Base-by-base conservation (phyloP, 2,888 invertebrate genomes). In the Thymelicus acteon region DNA sequence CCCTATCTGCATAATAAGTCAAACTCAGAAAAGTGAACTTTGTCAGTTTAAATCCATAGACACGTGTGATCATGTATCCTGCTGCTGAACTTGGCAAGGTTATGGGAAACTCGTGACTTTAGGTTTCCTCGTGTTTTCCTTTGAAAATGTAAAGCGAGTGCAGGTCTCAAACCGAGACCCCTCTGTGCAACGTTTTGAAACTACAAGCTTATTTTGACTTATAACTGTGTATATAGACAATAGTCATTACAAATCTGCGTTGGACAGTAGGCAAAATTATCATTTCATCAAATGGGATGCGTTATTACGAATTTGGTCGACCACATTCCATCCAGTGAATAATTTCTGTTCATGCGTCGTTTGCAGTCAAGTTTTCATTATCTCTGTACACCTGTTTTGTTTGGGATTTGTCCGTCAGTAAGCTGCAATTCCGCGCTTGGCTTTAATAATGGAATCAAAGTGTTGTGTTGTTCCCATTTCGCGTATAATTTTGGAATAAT, bases 261-360 rank as follows among this genome's bases (percentile, higher is more conserved):
- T 40, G 15, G 8, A 15, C 40, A 8, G 1, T 5, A 10, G 57
- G 39, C 13, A 37, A 37, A 40, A 40, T 60, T 40, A 60, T 60
- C 39, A 60, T 60, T 60, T 15, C 40, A 40, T 40, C 40, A 60
- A 60, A 60, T 39, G 15, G 15, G 60, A 40, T 60, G 31, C 60
- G 40, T 60, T 60, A 60, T 60, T 60, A 39, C 40, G 60, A 39
- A 60, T 60, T 39, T 60, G 10, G 40, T 40, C 39, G 39, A 60
- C 60, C 60, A 39, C 60, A 60, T 60, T 39, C 40, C 60, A 19
- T 60, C 40, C 60, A 40, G 7, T 60, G 60, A 60, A 60, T 60
- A 60, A 60, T 60, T 60, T 60, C 60, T 60, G 40, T 57, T 31
- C 60, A 40, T 60, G 60, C 60, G 60, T 60, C 60, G 19, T 40